Conservation (phyloP, 2,113 vertebrate genomes). For the Axis porcinus region DNA sequence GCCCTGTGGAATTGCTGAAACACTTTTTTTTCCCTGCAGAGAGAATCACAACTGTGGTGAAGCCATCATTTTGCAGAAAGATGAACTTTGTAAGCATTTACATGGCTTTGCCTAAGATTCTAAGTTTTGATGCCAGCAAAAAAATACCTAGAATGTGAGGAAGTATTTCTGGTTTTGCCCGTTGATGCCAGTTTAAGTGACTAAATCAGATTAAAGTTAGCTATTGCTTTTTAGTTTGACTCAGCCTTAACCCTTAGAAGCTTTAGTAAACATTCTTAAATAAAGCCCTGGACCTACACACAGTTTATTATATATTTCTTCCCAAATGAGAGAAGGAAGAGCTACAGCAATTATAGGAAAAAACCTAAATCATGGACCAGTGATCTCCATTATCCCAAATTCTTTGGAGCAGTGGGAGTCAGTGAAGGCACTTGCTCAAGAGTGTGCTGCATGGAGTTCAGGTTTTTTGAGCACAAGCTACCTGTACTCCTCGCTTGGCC, state of each 20-base stretch:
- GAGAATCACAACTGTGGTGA: neutral
- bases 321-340: neutral
- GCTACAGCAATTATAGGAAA: neutral
- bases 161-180: constrained; percentile 47
- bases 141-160: constrained; percentile 24
- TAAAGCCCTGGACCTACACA: neutral
- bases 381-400: neutral
- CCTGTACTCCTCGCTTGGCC: neutral
- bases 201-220: constrained; percentile 70
- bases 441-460: neutral
- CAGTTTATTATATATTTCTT: constrained; percentile 19
- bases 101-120: constrained; percentile 24
- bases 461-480: neutral
- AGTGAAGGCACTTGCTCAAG: constrained; percentile 8
- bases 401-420: neutral
- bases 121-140: constrained; percentile 43
- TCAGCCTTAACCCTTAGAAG: constrained; percentile 19
- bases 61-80: constrained; percentile 32
- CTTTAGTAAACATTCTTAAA: constrained; percentile 29
- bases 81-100: constrained; percentile 10
- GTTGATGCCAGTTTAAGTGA: constrained; percentile 52
- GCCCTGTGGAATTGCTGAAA: neutral
- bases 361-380: neutral
- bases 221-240: constrained; percentile 43
- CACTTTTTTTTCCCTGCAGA: neutral